Evolutionary conservation across 2,113 vertebrate species (phyloP).

Genomic region (Equus quagga): DNA sequence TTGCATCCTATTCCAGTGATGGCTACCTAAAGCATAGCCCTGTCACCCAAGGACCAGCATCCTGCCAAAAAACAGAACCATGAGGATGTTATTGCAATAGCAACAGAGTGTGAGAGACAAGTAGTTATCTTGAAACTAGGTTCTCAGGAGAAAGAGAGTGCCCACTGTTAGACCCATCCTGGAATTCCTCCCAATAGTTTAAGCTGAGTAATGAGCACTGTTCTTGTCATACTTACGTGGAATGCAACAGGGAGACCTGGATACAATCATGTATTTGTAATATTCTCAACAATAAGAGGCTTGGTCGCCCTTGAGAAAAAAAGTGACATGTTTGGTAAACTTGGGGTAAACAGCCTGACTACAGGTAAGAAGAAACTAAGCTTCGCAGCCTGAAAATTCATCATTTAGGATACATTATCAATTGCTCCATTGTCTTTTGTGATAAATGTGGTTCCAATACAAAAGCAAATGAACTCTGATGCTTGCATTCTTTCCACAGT

Average conservation of each 20-base stretch:
- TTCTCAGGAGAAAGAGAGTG: background rate
- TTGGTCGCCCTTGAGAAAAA: background rate
- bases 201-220: background rate
- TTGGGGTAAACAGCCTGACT: background rate
- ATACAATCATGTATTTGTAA: background rate
- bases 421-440: background rate
- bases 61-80: background rate
- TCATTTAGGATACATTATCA: background rate
- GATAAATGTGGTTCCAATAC: background rate
- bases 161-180: background rate
- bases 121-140: background rate
- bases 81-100: rapidly evolving
- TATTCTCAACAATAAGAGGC: background rate
- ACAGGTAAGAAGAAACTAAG: background rate
- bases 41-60: background rate
- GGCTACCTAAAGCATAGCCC: background rate
- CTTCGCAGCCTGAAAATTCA: background rate
- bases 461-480: background rate
- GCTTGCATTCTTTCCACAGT: background rate
- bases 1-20: too few species aligned
- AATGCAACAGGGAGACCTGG: background rate
- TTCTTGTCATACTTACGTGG: background rate
- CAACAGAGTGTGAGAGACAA: background rate
- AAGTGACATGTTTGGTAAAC: background rate
- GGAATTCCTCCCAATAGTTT: background rate